Conservation (phyloP, 2,113 vertebrate species). For the Mellivora capensis region DNA sequence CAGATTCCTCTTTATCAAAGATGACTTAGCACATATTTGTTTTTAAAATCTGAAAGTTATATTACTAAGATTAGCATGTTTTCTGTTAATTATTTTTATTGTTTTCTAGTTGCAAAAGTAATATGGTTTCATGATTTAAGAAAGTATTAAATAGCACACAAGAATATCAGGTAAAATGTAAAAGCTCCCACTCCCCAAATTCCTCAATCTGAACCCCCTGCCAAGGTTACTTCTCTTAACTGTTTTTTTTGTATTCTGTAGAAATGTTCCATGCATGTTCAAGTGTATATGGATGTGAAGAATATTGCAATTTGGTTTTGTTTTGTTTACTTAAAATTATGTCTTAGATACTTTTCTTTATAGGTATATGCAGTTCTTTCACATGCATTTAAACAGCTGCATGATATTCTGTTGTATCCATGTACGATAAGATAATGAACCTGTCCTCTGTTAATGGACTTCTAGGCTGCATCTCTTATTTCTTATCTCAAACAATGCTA, state of each 20-base stretch:
- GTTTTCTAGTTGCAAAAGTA: slow-evolving; percentile 29
- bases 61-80: not conserved
- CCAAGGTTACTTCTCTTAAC: not conserved
- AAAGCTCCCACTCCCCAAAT: not conserved
- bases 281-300: not conserved
- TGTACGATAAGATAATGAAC: not conserved
- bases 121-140: not conserved
- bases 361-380: not conserved
- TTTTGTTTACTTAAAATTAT: not conserved
- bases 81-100: slow-evolving; percentile 41
- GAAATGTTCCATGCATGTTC: not conserved
- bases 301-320: not conserved
- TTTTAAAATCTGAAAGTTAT: not conserved
- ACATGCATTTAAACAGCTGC: not conserved
- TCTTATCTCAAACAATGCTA: not conserved
- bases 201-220: not conserved
- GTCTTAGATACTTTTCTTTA: not conserved
- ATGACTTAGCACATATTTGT: not conserved
- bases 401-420: not conserved
- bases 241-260: not conserved
- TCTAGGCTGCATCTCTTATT: not conserved
- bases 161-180: not conserved
- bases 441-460: not conserved
- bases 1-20: not conserved
- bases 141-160: not conserved